phyloP scores from a whole-genome alignment of 2,888 invertebrate genomes.

The Anarsia innoxiella region DNA sequence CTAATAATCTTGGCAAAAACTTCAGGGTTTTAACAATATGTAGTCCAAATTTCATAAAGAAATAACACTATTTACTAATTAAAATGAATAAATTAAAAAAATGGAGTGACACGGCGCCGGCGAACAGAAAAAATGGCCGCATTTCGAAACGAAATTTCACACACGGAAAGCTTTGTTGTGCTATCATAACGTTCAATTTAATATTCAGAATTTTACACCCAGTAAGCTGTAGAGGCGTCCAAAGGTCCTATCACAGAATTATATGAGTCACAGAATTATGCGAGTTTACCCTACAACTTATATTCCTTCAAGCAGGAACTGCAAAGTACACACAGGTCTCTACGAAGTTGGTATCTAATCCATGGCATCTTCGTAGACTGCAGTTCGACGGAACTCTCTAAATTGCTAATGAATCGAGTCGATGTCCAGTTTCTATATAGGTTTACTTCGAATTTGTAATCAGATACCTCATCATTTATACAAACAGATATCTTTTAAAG shows the following conservation, averaged over 20 bases:
- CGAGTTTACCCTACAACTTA: conserved; percentile 21
- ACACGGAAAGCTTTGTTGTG: neutral
- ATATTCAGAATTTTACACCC: neutral
- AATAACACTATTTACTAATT: neutral
- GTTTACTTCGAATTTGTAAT: too few species aligned
- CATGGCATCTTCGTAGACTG: too few species aligned
- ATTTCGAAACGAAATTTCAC: neutral
- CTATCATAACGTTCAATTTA: neutral
- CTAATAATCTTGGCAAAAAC: neutral
- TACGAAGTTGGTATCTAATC: too few species aligned
- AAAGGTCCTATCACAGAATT: neutral
- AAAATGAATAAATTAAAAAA: neutral
- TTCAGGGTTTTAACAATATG: neutral
- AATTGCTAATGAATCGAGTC: too few species aligned
- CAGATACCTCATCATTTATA: too few species aligned
- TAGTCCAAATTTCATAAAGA: neutral
- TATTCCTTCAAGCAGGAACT: too few species aligned
- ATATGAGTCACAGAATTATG: conserved; percentile 15
- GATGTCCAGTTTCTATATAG: too few species aligned
- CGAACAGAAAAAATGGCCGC: neutral
- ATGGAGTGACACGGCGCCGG: neutral
- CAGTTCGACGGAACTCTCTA: too few species aligned
- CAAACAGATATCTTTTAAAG: too few species aligned
- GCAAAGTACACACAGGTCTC: too few species aligned
- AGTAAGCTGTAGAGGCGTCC: neutral